Conservation (phyloP, 2,113 vertebrate genomes). For the Gymnocephalus cernua region DNA sequence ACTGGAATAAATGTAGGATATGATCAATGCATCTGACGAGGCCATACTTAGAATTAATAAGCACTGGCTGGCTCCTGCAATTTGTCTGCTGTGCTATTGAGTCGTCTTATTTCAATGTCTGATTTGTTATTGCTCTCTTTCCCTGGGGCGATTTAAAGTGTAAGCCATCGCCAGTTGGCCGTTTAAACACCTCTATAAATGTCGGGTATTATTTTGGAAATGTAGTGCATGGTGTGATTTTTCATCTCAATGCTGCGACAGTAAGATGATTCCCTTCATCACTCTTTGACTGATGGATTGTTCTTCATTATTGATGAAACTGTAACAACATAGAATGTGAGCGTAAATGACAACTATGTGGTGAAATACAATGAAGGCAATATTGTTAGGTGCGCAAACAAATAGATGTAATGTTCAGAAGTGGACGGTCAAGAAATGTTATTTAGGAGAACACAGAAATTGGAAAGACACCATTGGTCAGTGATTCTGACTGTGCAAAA, state of each 20-base stretch:
- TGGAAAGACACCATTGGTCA: background rate
- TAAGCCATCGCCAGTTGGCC: constrained; percentile 69
- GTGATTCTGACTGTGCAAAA: background rate
- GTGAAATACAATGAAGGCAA: constrained; percentile 9
- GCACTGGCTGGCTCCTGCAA: constrained; percentile 72
- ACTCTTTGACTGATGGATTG: constrained; percentile 50
- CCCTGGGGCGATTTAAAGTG: constrained; percentile 65
- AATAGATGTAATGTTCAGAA: constrained; percentile 17
- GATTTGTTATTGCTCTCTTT: constrained; percentile 82
- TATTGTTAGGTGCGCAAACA: constrained; percentile 33
- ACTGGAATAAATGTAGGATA: constrained; percentile 76
- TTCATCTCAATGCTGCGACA: constrained; percentile 54
- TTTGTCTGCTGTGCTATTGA: constrained; percentile 82
- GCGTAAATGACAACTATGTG: constrained; percentile 38
- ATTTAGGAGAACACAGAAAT: background rate
- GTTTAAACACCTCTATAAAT: constrained; percentile 64
- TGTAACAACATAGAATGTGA: constrained; percentile 40
- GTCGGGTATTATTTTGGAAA: constrained; percentile 66
- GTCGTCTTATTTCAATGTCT: constrained; percentile 83
- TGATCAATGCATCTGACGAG: constrained; percentile 79
- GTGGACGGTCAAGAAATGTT: constrained; percentile 6
- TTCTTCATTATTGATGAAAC: constrained; percentile 59
- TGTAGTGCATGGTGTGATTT: constrained; percentile 40
- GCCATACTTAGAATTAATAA: constrained; percentile 80
- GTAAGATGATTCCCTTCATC: constrained; percentile 37